Evolutionary conservation across 1,140 invertebrate species (phyloP).

Genomic region (Campodea augens): DNA sequence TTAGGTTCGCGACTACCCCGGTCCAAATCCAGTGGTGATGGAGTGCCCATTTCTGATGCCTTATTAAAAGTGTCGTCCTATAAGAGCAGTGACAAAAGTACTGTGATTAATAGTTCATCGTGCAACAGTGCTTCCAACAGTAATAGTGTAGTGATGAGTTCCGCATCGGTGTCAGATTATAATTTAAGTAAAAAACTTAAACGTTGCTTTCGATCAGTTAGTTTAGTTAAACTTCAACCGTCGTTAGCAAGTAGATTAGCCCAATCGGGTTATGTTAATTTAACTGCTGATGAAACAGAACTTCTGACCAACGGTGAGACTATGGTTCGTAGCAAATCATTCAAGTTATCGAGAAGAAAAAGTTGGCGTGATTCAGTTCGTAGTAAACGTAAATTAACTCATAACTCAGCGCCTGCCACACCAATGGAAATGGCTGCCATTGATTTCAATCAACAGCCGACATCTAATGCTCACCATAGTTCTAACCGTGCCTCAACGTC

Average conservation of each 20-base stretch:
- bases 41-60: too few relatives aligned
- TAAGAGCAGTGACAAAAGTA: too few relatives aligned
- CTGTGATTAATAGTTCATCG: not conserved
- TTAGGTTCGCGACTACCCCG: not conserved
- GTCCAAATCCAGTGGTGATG: not conserved
- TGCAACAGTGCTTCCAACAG: not conserved
- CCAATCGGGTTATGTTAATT: too few relatives aligned
- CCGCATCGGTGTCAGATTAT: too few relatives aligned
- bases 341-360: not conserved
- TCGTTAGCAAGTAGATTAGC: too few relatives aligned
- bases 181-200: not conserved
- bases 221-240: not conserved
- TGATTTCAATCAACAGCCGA: not conserved
- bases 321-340: not conserved
- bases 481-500: not conserved
- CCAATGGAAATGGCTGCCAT: not conserved
- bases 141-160: too few relatives aligned
- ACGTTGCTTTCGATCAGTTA: not conserved
- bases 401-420: not conserved
- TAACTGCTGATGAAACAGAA: too few relatives aligned
- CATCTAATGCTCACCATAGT: not conserved
- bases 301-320: not conserved
- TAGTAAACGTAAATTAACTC: not conserved
- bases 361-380: not conserved
- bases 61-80: too few relatives aligned